phyloP scores from a whole-genome alignment of 2,888 invertebrate genomes.

The Ennomos quercinarius region DNA sequence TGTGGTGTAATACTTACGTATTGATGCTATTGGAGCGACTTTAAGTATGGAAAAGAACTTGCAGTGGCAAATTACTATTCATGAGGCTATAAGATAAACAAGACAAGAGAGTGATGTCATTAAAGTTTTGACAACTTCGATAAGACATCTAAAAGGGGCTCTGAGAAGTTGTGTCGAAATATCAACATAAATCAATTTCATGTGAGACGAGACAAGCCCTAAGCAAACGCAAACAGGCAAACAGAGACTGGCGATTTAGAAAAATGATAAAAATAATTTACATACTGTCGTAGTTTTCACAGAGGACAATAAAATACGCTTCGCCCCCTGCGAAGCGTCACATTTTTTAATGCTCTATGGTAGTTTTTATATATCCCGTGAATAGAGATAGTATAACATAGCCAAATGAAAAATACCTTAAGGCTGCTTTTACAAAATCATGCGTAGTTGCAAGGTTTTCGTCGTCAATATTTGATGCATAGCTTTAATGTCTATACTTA shows the following conservation, averaged over 20 bases:
- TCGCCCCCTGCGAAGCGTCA: too few relatives aligned
- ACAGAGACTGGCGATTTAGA: slow-evolving; percentile 59
- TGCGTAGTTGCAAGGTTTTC: too few relatives aligned
- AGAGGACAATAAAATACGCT: too few relatives aligned
- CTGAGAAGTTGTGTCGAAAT: slow-evolving; percentile 42
- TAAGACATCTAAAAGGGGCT: slow-evolving; percentile 24
- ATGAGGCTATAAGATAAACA: not conserved
- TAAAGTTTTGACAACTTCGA: slow-evolving; percentile 12
- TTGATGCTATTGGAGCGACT: too few relatives aligned
- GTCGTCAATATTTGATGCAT: too few relatives aligned
- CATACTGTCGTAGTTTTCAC: too few relatives aligned
- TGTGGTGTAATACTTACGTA: too few relatives aligned
- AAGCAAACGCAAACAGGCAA: slow-evolving; percentile 72
- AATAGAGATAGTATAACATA: not conserved
- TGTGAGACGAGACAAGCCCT: slow-evolving; percentile 52
- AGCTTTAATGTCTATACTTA: too few relatives aligned
- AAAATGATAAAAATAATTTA: slow-evolving; percentile 50
- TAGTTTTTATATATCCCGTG: slow-evolving; percentile 30
- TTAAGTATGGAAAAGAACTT: too few relatives aligned
- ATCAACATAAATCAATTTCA: slow-evolving; percentile 70
- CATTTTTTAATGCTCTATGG: too few relatives aligned
- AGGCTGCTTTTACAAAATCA: too few relatives aligned
- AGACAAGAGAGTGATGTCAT: slow-evolving; percentile 8
- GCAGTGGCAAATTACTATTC: not conserved
- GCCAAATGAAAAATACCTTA: too few relatives aligned